These are phyloP conservation scores for Allobates femoralis DNA, from an alignment of 2,797 vertebrate genomes.

Conservation along the genomic window DNA sequence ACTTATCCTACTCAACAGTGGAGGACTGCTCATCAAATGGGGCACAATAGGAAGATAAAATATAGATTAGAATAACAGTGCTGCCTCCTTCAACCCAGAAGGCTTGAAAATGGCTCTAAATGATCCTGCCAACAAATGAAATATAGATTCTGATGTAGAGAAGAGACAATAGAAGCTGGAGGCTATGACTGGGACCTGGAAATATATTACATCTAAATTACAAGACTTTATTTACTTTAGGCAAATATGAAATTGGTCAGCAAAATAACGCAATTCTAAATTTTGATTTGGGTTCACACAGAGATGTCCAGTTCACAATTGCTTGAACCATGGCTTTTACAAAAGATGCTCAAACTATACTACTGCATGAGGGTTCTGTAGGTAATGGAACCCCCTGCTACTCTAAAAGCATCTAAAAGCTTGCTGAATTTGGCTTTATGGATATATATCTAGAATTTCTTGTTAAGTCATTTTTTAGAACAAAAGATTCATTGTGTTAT, in stretches of 20 bases:
- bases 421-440: no score
- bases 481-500: no score
- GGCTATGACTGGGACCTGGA: not conserved
- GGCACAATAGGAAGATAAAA: slow-evolving; percentile 11
- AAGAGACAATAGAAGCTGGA: slow-evolving; percentile 2
- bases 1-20: slow-evolving; percentile 18
- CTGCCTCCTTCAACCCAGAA: slow-evolving; percentile 13
- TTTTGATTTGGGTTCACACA: not conserved
- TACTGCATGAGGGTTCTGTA: no score
- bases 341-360: not conserved
- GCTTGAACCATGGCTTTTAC: not conserved
- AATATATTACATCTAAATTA: not conserved
- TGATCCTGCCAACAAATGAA: slow-evolving; percentile 29
- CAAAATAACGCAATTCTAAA: not conserved
- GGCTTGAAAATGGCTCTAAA: slow-evolving; percentile 17
- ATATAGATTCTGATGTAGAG: slow-evolving; percentile 10
- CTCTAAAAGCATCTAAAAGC: no score
- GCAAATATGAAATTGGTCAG: not conserved
- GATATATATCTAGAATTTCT: no score
- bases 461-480: no score
- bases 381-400: no score
- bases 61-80: slow-evolving; percentile 30
- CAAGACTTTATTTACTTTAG: not conserved
- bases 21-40: slow-evolving; percentile 16
- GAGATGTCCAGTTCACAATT: not conserved